Evolutionary conservation across 1,140 invertebrate genomes (phyloP).

Genomic region (Laupala kohalensis): DNA sequence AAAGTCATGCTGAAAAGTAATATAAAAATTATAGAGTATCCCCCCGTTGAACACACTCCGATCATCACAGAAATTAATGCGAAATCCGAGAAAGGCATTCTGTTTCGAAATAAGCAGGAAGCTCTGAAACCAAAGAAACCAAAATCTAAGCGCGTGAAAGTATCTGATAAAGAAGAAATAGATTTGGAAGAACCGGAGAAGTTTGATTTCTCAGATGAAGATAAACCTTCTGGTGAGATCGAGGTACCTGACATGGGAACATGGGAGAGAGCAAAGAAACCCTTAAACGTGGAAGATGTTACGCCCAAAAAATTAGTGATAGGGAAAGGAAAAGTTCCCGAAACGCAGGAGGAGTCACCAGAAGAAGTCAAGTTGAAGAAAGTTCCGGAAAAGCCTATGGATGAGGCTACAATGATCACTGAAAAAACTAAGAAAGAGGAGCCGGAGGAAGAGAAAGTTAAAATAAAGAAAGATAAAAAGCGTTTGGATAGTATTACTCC

Average conservation of each 20-base stretch:
- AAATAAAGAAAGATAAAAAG: background rate
- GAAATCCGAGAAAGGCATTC: conserved; percentile 22
- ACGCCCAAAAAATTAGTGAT: conserved; percentile 9
- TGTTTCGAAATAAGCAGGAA: conserved; percentile 27
- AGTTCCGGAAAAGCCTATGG: conserved; percentile 28
- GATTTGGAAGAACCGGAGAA: conserved; percentile 18
- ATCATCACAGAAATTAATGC: conserved; percentile 20
- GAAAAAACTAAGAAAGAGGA: conserved; percentile 8
- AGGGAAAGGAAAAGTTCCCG: conserved; percentile 34
- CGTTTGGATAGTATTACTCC: conserved; percentile 2
- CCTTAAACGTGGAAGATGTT: conserved; percentile 14
- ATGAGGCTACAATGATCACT: conserved; percentile 22
- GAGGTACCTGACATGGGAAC: conserved; percentile 19
- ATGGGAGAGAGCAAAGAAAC: conserved; percentile 17
- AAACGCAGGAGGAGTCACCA: conserved; percentile 30
- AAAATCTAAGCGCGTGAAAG: conserved; percentile 22
- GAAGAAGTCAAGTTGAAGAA: conserved; percentile 38
- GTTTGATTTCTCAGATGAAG: conserved; percentile 15
- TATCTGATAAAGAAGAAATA: conserved; percentile 18
- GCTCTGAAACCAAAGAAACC: conserved; percentile 25
- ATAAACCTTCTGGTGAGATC: conserved; percentile 21
- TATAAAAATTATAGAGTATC: conserved; percentile 12
- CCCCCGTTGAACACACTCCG: conserved; percentile 20
- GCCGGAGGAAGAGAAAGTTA: background rate
- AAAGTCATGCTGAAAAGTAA: conserved; percentile 12